A percentile compares a stretch with the other conserved stretches of the same genome.
These are phyloP conservation scores for Montipora capitata DNA, from an alignment of 92 coral and sea anemone genomes.

Conservation along the genomic window DNA sequence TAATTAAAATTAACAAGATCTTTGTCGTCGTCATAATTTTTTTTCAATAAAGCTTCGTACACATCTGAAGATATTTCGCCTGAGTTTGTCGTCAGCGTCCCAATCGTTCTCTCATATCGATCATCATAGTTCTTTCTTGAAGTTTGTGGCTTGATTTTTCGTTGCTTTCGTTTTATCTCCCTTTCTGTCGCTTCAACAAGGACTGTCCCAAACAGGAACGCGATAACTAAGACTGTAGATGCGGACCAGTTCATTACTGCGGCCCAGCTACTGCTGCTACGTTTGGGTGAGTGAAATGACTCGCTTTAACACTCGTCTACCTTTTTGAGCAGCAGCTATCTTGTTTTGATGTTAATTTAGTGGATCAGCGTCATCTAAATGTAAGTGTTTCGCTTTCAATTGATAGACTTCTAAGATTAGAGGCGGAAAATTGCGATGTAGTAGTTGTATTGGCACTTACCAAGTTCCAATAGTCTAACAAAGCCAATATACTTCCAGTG, in stretches of 20 bases:
- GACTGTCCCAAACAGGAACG: slow-evolving; percentile 9
- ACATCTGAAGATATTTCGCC: neutral
- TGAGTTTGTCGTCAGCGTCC: neutral
- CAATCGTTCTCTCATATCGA: neutral
- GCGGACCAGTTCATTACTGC: slow-evolving; percentile 12
- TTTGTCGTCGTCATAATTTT: neutral
- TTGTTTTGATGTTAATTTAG: slow-evolving; percentile 36
- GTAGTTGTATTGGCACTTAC: neutral
- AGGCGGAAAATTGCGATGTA: slow-evolving; percentile 29
- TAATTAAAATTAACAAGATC: slow-evolving; percentile 31
- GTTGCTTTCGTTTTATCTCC: neutral
- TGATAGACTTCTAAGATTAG: slow-evolving; percentile 5
- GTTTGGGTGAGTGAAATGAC: neutral
- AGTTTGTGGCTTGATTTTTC: neutral
- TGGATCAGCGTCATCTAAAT: slow-evolving; percentile 3
- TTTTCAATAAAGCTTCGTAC: neutral
- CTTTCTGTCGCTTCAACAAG: neutral
- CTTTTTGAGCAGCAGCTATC: slow-evolving; percentile 12
- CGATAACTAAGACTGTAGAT: neutral
- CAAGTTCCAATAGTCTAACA: neutral
- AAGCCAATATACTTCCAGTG: slow-evolving; percentile 7
- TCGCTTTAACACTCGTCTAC: neutral
- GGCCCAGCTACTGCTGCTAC: neutral
- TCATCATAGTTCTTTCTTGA: slow-evolving; percentile 6
- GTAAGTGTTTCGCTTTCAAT: slow-evolving; percentile 6